Evolutionary conservation across 2,888 invertebrate genomes (phyloP).

Genomic region (Trachelus tabidus): DNA sequence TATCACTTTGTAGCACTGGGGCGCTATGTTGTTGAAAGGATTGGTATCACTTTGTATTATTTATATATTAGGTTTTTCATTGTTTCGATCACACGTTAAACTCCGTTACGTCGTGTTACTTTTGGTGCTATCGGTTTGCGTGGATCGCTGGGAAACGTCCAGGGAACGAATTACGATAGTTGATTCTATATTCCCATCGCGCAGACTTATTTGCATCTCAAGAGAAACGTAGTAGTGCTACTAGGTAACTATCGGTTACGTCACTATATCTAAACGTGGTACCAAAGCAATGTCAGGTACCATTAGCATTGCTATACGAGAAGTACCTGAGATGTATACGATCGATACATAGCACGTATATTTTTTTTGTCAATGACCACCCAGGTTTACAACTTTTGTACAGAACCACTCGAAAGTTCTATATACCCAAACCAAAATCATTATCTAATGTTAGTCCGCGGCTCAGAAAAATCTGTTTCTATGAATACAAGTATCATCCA

Average conservation of each 20-base stretch:
- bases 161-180: background rate
- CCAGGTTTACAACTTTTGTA: background rate
- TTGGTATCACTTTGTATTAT: background rate
- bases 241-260: background rate
- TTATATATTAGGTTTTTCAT: background rate
- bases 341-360: background rate
- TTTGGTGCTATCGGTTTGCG: background rate
- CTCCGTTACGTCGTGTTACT: background rate
- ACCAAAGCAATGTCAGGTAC: background rate
- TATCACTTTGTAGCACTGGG: background rate
- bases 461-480: background rate
- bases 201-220: background rate
- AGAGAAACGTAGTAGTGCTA: background rate
- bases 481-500: background rate
- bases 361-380: background rate
- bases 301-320: background rate
- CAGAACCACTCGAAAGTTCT: background rate
- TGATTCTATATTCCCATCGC: background rate
- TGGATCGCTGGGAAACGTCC: background rate
- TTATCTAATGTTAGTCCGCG: background rate
- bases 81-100: background rate
- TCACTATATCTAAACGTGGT: background rate
- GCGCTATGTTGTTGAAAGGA: background rate
- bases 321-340: background rate
- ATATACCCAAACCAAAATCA: background rate